Evolutionary conservation across 2,888 invertebrate genomes (phyloP).

Genomic region (Drosophila atripex): DNA sequence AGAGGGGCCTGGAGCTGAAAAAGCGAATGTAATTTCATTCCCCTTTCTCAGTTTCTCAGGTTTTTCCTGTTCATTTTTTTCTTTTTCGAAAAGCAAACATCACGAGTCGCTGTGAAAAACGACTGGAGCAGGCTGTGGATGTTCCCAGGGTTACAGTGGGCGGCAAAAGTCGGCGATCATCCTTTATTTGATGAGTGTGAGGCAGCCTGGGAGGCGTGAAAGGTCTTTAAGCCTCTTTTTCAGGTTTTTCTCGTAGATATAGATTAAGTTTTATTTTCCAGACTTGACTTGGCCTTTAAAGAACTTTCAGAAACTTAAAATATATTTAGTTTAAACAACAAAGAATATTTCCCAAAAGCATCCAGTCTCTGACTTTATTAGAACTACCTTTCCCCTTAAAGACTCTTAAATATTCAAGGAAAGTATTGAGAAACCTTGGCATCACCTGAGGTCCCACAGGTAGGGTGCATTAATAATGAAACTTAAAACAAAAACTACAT

Average conservation of each 20-base stretch:
- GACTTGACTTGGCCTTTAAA: not conserved
- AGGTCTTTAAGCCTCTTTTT: slow-evolving; percentile 21
- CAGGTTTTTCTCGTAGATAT: slow-evolving; percentile 2
- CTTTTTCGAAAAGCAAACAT: slow-evolving; percentile 22
- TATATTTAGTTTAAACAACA: not conserved
- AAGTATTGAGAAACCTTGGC: not conserved
- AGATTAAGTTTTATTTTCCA: slow-evolving; percentile 22
- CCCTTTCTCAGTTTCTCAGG: slow-evolving; percentile 20
- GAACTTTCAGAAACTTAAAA: not conserved
- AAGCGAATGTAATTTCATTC: slow-evolving; percentile 70
- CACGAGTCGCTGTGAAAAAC: slow-evolving; percentile 23
- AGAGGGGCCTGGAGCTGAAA: slow-evolving; percentile 24
- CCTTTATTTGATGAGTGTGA: slow-evolving; percentile 27
- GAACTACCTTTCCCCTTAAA: slow-evolving; percentile 10
- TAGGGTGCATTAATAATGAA: slow-evolving; percentile 35
- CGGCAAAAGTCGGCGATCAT: slow-evolving; percentile 60
- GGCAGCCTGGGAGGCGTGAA: slow-evolving; percentile 1
- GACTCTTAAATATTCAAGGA: slow-evolving; percentile 4
- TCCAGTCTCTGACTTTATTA: not conserved
- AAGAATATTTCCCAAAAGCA: too few species aligned
- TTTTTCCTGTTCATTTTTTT: not conserved
- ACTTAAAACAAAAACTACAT: slow-evolving; percentile 29
- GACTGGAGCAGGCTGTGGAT: slow-evolving; percentile 39
- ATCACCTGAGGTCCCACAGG: slow-evolving; percentile 25
- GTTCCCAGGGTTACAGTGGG: slow-evolving; percentile 57